Evolutionary conservation across 2,888 invertebrate species (phyloP), one percentile per base, ranked within the genome.

Genomic region (Latrodectus elegans): DNA sequence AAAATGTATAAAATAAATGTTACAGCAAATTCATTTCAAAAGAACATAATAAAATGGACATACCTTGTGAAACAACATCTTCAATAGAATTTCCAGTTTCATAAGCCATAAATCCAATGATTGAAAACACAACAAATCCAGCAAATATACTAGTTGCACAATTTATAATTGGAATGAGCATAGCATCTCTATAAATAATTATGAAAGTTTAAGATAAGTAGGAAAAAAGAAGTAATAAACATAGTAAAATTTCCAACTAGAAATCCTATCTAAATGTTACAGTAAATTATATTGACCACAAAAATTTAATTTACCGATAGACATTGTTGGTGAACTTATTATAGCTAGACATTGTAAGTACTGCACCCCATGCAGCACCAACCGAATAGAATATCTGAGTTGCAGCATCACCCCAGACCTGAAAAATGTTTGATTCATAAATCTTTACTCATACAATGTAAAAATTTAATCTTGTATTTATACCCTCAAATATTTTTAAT

Each of bases 341-440:
- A 93, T 99, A 99, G 92, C 98, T 98, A 88, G 99, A 99, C 17
- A 99, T 94, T 4, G 99, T 99, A 0, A 99, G 97, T 74, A 99
- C 93, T 0, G 99, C 98, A 3, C 99, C 99, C 55, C 94, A 93
- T 4, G 93, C 93, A 4, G 94, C 94, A 88, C 93, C 93, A 9
- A 93, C 92, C 93, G 94, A 94, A 51, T 89, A 89, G 79, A 89
- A 89, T 74, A 89, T 89, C 26, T 89, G 89, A 0, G 99, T 99
- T 0, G 98, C 98, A 0, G 99, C 99, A 92, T 99, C 99, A 89
- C 99, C 97, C 99, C 99, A 99, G n/a, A 97, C 95, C 96, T 96
- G 91, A 67, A 90, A 90, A 89, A 89, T 81, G 81, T 38, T 38
- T 38, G 38, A 38, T 38, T 38, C 6, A 6, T 38, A 38, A 38